Evolutionary conservation across 2,797 vertebrate species (phyloP).

Genomic region (Furcifer pardalis): DNA sequence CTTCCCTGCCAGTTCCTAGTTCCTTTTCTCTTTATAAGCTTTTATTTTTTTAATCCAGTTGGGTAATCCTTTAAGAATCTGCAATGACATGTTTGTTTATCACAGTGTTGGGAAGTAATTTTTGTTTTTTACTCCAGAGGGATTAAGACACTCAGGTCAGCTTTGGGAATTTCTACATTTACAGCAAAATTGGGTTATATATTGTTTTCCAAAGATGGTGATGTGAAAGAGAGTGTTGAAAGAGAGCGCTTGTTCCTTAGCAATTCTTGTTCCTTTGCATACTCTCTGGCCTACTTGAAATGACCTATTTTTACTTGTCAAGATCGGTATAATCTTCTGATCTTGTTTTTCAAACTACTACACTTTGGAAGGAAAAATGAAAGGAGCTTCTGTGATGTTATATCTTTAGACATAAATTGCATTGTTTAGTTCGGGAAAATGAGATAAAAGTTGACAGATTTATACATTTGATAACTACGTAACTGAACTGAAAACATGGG

Average conservation of each 20-base stretch:
- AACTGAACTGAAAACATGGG: background rate
- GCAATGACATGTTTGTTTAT: background rate
- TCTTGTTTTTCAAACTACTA: background rate
- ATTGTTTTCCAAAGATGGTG: background rate
- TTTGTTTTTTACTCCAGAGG: background rate
- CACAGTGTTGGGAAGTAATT: background rate
- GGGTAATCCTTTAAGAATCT: background rate
- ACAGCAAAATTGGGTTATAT: background rate
- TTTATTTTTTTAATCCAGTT: background rate
- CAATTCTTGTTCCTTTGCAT: background rate
- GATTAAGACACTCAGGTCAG: background rate
- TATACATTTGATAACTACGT: background rate
- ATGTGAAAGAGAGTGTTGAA: background rate
- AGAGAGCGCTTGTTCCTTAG: background rate
- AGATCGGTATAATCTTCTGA: background rate
- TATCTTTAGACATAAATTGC: background rate
- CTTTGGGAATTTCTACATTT: background rate
- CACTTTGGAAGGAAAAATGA: background rate
- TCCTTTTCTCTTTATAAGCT: background rate
- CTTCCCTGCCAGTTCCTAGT: background rate
- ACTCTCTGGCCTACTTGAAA: background rate
- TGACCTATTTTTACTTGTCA: background rate
- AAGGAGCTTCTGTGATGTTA: background rate
- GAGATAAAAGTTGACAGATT: background rate
- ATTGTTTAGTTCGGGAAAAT: background rate